These are phyloP conservation scores for Muschampia plurimacula DNA, from an alignment of 2,888 invertebrate species.

Conservation along the genomic window DNA sequence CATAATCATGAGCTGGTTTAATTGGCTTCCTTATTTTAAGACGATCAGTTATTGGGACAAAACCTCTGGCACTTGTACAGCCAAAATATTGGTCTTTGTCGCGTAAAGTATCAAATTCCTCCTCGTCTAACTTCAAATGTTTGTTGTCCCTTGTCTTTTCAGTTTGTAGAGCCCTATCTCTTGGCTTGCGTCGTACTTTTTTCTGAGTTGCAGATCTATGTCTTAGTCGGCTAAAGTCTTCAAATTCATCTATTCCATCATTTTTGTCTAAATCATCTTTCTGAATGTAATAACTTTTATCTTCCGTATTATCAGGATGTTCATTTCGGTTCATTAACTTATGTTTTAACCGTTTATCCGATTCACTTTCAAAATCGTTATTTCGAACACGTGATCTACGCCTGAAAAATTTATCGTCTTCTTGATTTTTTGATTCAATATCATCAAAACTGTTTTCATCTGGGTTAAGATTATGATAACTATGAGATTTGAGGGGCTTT, in stretches of 20 bases:
- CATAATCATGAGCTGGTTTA: conserved; percentile 47
- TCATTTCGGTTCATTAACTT: background rate
- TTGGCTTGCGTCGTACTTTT: conserved; percentile 58
- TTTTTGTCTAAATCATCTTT: background rate
- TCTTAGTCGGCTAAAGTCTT: background rate
- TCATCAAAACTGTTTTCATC: conserved; percentile 27
- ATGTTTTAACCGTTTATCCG: conserved; percentile 2
- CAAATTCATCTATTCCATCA: conserved; percentile 8
- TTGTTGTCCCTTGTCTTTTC: conserved; percentile 23
- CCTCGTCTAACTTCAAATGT: conserved; percentile 43
- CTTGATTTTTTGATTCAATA: background rate
- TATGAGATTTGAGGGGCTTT: conserved; percentile 6
- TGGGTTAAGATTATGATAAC: conserved; percentile 2
- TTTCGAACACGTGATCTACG: conserved; percentile 16
- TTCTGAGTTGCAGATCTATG: conserved; percentile 50
- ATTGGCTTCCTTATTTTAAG: background rate
- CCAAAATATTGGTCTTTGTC: conserved; percentile 14
- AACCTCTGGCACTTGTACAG: conserved; percentile 10
- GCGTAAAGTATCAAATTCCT: conserved; percentile 33
- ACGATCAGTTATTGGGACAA: background rate
- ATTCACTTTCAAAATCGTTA: background rate
- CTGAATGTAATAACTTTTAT: conserved; percentile 4
- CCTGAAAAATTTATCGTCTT: background rate
- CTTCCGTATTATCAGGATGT: conserved; percentile 12
- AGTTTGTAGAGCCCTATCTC: conserved; percentile 55